A percentile compares a stretch with the other conserved stretches of the same genome.
Evolutionary conservation across 1,140 invertebrate genomes (phyloP).

Genomic region (Cyclargus thomasi): DNA sequence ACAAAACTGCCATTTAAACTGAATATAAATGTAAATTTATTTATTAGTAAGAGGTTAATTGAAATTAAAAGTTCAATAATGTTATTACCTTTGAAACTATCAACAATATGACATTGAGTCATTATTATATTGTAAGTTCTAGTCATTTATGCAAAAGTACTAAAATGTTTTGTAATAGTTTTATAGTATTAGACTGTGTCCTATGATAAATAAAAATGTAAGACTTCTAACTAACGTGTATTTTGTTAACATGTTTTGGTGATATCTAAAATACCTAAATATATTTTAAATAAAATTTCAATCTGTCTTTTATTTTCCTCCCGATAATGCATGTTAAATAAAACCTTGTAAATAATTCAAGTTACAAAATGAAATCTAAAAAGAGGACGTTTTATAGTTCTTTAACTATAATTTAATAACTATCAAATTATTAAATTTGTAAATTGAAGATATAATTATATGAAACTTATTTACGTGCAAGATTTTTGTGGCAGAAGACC

Average conservation of each 20-base stretch:
- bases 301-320: neutral
- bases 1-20: too few relatives aligned
- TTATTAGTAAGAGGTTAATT: too few relatives aligned
- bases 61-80: neutral
- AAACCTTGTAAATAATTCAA: too few relatives aligned
- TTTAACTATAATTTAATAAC: too few relatives aligned
- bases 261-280: neutral
- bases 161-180: constrained; percentile 9
- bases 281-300: neutral
- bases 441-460: too few relatives aligned
- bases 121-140: neutral
- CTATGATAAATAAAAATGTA: neutral
- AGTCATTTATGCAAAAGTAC: constrained; percentile 8
- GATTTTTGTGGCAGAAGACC: too few relatives aligned
- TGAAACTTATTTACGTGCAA: too few relatives aligned
- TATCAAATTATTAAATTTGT: too few relatives aligned
- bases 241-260: constrained; percentile 3
- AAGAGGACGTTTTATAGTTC: too few relatives aligned
- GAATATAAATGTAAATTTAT: too few relatives aligned
- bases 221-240: constrained; percentile 2
- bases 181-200: constrained; percentile 2
- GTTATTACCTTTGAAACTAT: neutral
- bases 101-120: neutral
- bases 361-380: too few relatives aligned
- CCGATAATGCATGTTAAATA: too few relatives aligned